Evolutionary conservation across 2,888 invertebrate genomes (phyloP), one percentile per base, ranked within the genome.

Genomic region (Dysmachus trigonus): DNA sequence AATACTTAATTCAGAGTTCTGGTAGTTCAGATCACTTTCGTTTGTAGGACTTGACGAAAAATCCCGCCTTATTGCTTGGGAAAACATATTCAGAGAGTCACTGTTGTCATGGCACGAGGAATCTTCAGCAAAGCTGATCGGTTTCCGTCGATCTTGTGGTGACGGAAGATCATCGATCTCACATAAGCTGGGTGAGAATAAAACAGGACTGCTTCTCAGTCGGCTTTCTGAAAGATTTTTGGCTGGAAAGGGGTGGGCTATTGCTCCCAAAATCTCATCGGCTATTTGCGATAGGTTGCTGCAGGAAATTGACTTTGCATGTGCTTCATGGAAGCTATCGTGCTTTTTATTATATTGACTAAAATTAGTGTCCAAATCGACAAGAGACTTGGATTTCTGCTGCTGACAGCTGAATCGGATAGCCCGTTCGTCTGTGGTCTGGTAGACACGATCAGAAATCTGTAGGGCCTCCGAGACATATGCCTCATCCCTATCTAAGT

Each of bases 1-100:
- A 88, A 94, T 94, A 89, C 94, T 94, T 0, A 94, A 93, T 91
- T 94, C 94, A 0, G 94, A 94, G 92, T 94, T 93, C 90, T 94
- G 94, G 88, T 94, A 94, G 89, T 94, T 94, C 1, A 94, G 93
- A 89, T 94, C 94, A 88, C 94, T 94, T 90, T 94, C 94, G 88
- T 94, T 94, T 27, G 92, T 91, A n/a, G 92, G 92, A 85, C 92
- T 92, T 22, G 90, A 90, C 0, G 91, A 88, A 47, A 88, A 89
- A 85, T 89, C 88, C 13, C 88, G 87, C 18, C 88, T 86, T 82
- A 88, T 87, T 18, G 88, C 88, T 62, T 88, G 87, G 72, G 87
- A 87, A 77, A 89, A 89, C 85, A 89, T 86, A 86, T 89, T 89
- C 10, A 89, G 73, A 2, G 89, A 89, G 87, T 88, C 89, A 2